Percentiles rank a stretch among this genome's conserved stretches.
Evolutionary conservation across 2,797 vertebrate genomes (phyloP).

Genomic region (Mallotus villosus): DNA sequence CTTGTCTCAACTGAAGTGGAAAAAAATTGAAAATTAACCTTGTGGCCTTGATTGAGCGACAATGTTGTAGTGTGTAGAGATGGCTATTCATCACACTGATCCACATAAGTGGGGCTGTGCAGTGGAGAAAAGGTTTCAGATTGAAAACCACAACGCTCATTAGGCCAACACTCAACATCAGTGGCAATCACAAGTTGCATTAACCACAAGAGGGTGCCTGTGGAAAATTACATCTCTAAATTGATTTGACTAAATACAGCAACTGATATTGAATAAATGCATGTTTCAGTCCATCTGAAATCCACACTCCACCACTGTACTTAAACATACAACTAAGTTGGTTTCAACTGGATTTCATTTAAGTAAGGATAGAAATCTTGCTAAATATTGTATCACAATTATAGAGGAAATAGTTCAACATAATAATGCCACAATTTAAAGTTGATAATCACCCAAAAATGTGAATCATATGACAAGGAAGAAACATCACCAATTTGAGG

Average conservation of each 20-base stretch:
- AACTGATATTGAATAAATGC: conserved; percentile 46
- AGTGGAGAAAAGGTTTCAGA: conserved; percentile 74
- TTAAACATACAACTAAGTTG: background rate
- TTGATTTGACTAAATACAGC: conserved; percentile 54
- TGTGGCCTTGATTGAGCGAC: conserved; percentile 71
- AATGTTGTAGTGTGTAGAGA: conserved; percentile 74
- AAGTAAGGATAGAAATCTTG: background rate
- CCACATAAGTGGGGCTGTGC: conserved; percentile 69
- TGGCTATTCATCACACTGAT: conserved; percentile 75
- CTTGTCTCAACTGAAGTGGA: conserved; percentile 71
- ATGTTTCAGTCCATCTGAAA: conserved; percentile 15
- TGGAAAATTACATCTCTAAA: conserved; percentile 55
- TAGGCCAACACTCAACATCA: conserved; percentile 72
- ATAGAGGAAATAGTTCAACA: background rate
- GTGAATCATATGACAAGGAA: conserved; percentile 24
- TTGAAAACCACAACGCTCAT: conserved; percentile 77
- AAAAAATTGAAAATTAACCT: conserved; percentile 74
- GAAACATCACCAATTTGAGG: conserved; percentile 45
- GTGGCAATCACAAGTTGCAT: conserved; percentile 75
- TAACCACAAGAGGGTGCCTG: conserved; percentile 62
- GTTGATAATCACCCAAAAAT: background rate
- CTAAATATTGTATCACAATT: background rate
- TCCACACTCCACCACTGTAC: conserved; percentile 17
- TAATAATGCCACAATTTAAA: background rate
- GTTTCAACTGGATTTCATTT: background rate